These are phyloP conservation scores for Heloderma charlesbogerti DNA, from an alignment of 2,113 vertebrate genomes.

Conservation along the genomic window DNA sequence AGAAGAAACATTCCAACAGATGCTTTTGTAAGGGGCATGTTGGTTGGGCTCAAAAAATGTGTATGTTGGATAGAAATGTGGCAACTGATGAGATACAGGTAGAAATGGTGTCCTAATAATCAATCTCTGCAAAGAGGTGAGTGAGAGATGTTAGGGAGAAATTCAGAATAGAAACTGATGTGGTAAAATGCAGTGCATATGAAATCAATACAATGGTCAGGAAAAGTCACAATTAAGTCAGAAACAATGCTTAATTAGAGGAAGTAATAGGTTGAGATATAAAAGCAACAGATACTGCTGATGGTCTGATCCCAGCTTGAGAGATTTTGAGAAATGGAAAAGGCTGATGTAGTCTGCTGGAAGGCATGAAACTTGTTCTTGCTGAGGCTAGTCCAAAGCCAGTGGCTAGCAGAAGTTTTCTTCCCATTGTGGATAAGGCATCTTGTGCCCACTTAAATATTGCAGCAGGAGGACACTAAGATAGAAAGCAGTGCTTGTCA, in stretches of 20 bases:
- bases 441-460: background rate
- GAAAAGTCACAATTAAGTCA: constrained; percentile 60
- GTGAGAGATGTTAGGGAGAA: constrained; percentile 60
- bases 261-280: constrained; percentile 17
- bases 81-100: background rate
- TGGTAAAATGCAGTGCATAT: constrained; percentile 48
- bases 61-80: background rate
- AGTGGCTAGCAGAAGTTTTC: background rate
- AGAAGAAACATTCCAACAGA: background rate
- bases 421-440: background rate
- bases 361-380: background rate
- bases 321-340: background rate
- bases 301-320: background rate
- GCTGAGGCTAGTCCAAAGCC: background rate
- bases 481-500: background rate
- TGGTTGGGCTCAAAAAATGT: background rate
- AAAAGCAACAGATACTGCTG: background rate
- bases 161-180: constrained; percentile 54
- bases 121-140: background rate
- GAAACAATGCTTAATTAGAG: background rate
- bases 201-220: constrained; percentile 58
- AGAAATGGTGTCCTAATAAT: background rate
- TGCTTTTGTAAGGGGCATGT: background rate
- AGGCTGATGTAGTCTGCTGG: background rate
- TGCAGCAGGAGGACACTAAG: background rate